Base-by-base conservation (phyloP, 2,113 vertebrate species). In the Alligator sinensis region DNA sequence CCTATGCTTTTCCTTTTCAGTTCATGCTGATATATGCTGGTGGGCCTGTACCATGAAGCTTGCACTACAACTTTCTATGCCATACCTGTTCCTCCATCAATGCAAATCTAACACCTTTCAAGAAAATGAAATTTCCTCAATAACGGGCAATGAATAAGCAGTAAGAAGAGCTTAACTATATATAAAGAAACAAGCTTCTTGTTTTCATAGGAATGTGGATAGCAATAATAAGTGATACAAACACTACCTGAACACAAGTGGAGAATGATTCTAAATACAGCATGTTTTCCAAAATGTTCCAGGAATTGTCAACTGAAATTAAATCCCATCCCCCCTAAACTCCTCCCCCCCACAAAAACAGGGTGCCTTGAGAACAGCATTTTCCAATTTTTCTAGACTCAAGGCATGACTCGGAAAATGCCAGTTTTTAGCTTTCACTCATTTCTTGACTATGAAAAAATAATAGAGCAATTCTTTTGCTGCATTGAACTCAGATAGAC, bases 201-300 rank as follows among this genome's bases (percentile, higher is more conserved):
- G 70, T 34, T 70, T 85, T 91, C 63, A 21, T 82, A 30, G 70
- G 12, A 86, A 77, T 28, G 28, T 86, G 82, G 89, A 27, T 88
- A 59, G 76, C 64, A 95, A 91, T 77, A 83, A 34, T n/a, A 95
- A 82, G 12, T 80, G 87, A 90, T 54, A 92, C 64, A 89, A 94
- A 88, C 84, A 85, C 62, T 22, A 63, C 47, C 59, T 58, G 54
- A 82, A 21, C 27, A 80, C 25, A 87, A 70, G 78, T 79, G 70
- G 60, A 78, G 93, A 92, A 81, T 78, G 10, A 30, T 25, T 38
- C 47, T 92, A 88, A 91, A 76, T 30, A 57, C 24, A 57, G 9
- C 0, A 0, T 76, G 27, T 87, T 87, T 90, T 91, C 58, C 17
- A 87, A 83, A 94, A 87, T 55, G 4, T 83, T 92, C 13, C 54